phyloP scores from a whole-genome alignment of 1,140 invertebrate genomes.

The Pomacea maculata region DNA sequence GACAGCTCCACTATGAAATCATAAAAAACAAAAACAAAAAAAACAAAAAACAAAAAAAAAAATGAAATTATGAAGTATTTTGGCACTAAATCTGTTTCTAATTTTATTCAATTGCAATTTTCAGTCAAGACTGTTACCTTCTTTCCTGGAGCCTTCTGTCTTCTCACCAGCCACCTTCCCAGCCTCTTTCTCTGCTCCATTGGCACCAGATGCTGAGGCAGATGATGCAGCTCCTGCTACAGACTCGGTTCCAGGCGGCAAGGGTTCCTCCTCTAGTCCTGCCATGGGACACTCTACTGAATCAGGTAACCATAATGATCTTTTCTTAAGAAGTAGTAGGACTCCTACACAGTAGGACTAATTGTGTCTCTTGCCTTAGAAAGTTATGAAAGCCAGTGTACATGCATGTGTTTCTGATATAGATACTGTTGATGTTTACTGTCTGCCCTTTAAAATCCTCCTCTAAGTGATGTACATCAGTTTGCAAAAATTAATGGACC shows the following conservation, averaged over 20 bases:
- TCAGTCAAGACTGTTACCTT: background rate
- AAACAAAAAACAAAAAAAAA: background rate
- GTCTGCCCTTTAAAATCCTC: too few relatives aligned
- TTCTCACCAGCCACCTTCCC: background rate
- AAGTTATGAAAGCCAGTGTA: too few relatives aligned
- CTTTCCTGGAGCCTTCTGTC: background rate
- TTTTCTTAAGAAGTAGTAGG: too few relatives aligned
- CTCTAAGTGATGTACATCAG: too few relatives aligned
- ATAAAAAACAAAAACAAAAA: too few relatives aligned
- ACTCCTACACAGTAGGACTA: too few relatives aligned
- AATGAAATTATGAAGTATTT: background rate
- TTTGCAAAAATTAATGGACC: too few relatives aligned
- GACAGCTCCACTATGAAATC: background rate
- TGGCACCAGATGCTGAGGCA: slow-evolving; percentile 5
- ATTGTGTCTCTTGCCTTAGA: too few relatives aligned
- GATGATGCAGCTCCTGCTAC: slow-evolving; percentile 17
- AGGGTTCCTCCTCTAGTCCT: slow-evolving; percentile 56
- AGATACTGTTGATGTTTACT: too few relatives aligned
- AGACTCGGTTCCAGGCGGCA: slow-evolving; percentile 51
- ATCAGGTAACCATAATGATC: too few relatives aligned
- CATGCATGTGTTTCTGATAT: too few relatives aligned
- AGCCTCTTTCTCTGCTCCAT: background rate
- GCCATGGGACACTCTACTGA: background rate
- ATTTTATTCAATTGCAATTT: background rate
- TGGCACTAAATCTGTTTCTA: background rate